These are phyloP conservation scores for Sarcophaga bullata DNA, from an alignment of 1,140 invertebrate genomes.

Conservation along the genomic window DNA sequence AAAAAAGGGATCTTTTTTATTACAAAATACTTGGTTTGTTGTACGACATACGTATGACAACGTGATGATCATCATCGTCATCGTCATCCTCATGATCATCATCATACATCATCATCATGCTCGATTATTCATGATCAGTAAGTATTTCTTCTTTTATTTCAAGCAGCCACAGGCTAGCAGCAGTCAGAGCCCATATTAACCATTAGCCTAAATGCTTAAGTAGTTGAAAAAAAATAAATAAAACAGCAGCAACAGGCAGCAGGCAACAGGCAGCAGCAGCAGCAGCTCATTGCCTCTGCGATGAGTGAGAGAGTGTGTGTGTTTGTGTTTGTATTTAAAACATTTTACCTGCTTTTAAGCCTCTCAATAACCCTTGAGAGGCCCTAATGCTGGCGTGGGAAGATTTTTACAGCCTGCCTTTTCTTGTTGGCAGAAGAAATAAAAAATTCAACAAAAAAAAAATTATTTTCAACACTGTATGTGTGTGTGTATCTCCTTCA, in stretches of 20 bases:
- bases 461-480: background rate
- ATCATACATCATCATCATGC: no score
- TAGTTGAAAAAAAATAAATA: background rate
- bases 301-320: background rate
- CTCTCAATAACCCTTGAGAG: conserved; percentile 1
- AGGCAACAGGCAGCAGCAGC: no score
- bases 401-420: conserved; percentile 59
- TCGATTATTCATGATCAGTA: no score
- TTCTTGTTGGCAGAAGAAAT: background rate
- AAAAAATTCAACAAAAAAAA: background rate
- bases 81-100: background rate
- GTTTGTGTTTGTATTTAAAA: background rate
- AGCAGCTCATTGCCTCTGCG: background rate
- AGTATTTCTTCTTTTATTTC: no score
- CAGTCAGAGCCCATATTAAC: background rate
- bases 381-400: conserved; percentile 64
- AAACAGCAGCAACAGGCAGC: background rate
- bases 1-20: background rate
- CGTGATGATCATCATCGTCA: background rate
- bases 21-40: background rate
- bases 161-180: no score
- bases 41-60: no score
- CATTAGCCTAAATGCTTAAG: background rate
- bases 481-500: conserved; percentile 25
- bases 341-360: conserved; percentile 16